Evolutionary conservation across 53 echinoderm and acorn worm species (phyloP).

Genomic region (Paelopatides confundens): DNA sequence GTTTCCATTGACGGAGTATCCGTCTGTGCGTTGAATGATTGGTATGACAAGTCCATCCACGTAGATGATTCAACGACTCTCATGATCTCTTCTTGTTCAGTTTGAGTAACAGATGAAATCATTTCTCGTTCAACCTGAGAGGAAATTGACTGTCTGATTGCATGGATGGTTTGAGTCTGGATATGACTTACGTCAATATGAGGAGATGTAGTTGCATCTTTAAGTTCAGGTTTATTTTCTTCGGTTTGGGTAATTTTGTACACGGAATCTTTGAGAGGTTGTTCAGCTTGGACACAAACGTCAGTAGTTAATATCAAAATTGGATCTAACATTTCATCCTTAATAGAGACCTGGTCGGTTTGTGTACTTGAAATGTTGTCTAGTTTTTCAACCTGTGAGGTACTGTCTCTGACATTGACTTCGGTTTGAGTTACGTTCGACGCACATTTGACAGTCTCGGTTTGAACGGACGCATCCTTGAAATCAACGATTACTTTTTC

Average conservation of each 20-base stretch:
- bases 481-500: not conserved
- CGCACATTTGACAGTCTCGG: not conserved
- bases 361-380: not conserved
- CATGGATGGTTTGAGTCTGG: not conserved
- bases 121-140: not conserved
- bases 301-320: not conserved
- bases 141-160: not conserved
- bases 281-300: not conserved
- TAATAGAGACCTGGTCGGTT: not conserved
- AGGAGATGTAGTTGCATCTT: constrained; percentile 1
- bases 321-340: constrained; percentile 14
- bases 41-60: not conserved
- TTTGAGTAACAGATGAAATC: constrained; percentile 9
- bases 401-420: not conserved
- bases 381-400: not conserved
- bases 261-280: not conserved
- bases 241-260: not conserved
- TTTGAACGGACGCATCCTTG: not conserved
- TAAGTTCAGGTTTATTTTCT: not conserved
- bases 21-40: not conserved
- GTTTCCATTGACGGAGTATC: not conserved
- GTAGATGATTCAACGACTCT: not conserved
- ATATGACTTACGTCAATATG: not conserved
- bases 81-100: not conserved
- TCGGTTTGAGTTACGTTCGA: not conserved